Percentiles rank a stretch among this genome's conserved stretches.
These are phyloP conservation scores for Mionectes olivaceus DNA, from an alignment of 2,797 vertebrate species.

Conservation along the genomic window DNA sequence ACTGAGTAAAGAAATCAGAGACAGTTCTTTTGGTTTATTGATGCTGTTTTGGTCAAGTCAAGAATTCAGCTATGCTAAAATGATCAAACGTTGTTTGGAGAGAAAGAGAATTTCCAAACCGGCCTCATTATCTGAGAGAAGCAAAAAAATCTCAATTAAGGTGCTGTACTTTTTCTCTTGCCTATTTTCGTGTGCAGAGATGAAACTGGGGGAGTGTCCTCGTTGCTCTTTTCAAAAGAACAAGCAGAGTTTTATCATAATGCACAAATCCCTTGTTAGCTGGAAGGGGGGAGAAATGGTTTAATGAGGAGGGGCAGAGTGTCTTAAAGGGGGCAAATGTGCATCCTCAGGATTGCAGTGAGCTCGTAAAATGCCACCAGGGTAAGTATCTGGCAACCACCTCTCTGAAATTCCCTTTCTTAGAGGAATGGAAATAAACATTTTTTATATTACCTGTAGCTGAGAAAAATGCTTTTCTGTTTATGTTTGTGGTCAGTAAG, in stretches of 20 bases:
- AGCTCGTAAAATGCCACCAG: not conserved
- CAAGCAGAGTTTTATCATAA: constrained; percentile 68
- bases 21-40: constrained; percentile 56
- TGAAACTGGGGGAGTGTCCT: constrained; percentile 80
- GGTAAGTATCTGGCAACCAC: not conserved
- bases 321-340: not conserved
- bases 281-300: constrained; percentile 84
- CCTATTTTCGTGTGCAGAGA: constrained; percentile 83
- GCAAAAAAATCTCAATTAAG: constrained; percentile 84
- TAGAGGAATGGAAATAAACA: not conserved
- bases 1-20: constrained; percentile 62
- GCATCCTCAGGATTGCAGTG: not conserved
- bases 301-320: constrained; percentile 76
- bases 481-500: not conserved
- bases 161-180: constrained; percentile 82
- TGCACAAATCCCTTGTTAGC: constrained; percentile 85
- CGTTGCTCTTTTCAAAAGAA: constrained; percentile 71
- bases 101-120: constrained; percentile 73
- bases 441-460: rapidly evolving
- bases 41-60: constrained; percentile 72
- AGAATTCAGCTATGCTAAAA: constrained; percentile 72
- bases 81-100: constrained; percentile 67
- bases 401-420: not conserved
- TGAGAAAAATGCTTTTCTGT: not conserved
- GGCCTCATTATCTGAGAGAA: constrained; percentile 84